Conservation (phyloP, 2,888 invertebrate genomes). For the Drosophila bunnanda region DNA sequence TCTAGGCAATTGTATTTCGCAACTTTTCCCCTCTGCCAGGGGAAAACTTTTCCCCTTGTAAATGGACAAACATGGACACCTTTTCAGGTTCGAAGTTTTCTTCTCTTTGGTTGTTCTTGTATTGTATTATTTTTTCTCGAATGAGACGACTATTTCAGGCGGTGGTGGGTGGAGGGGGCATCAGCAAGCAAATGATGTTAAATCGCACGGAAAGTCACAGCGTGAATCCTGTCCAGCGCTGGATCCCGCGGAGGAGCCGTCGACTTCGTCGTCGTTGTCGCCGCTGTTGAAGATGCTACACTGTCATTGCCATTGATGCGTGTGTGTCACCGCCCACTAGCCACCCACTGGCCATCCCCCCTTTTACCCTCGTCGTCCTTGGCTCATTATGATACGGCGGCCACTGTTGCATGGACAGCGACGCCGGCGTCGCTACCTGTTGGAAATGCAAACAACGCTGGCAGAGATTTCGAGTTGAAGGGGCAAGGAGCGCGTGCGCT, state of each 20-base stretch:
- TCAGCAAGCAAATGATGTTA: slow-evolving; percentile 61
- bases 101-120: background rate
- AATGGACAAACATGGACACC: slow-evolving; percentile 22
- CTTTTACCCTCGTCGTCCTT: slow-evolving; percentile 18
- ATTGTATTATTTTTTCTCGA: background rate
- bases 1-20: slow-evolving; percentile 7
- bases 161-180: background rate
- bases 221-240: slow-evolving; percentile 51
- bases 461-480: slow-evolving; percentile 28
- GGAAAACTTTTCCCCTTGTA: background rate
- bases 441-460: slow-evolving; percentile 74
- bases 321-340: slow-evolving; percentile 30
- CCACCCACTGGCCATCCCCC: slow-evolving; percentile 33
- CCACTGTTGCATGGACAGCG: slow-evolving; percentile 72
- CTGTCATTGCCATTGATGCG: slow-evolving; percentile 28
- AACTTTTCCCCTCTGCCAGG: background rate
- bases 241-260: slow-evolving; percentile 29
- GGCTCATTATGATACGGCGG: slow-evolving; percentile 68
- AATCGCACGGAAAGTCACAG: slow-evolving; percentile 57
- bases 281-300: slow-evolving; percentile 22
- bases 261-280: slow-evolving; percentile 14
- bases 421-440: slow-evolving; percentile 69
- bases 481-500: slow-evolving; percentile 57
- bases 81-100: slow-evolving; percentile 1
- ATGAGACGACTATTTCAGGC: background rate